These are phyloP conservation scores for Dipodomys merriami DNA, from an alignment of 2,113 vertebrate species.

Conservation along the genomic window DNA sequence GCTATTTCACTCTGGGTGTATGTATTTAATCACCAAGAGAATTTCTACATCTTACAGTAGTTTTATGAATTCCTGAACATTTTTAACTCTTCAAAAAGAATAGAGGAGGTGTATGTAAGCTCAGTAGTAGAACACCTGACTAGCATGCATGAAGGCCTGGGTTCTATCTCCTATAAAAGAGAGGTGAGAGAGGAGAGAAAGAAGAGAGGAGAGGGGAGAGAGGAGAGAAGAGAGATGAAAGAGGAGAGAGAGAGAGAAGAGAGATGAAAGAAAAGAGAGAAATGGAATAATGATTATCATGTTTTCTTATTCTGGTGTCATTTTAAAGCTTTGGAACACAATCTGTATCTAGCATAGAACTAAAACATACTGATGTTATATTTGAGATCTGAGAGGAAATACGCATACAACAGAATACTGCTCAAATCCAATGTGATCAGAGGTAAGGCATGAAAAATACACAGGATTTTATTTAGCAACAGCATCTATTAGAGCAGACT, in stretches of 20 bases:
- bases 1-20: background rate
- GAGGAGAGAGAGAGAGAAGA: background rate
- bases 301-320: background rate
- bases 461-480: conserved; percentile 56
- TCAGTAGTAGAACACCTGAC: background rate
- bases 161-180: background rate
- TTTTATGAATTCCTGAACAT: conserved; percentile 51
- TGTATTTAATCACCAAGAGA: background rate
- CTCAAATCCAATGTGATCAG: background rate
- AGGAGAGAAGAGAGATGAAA: background rate
- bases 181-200: background rate
- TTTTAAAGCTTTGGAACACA: background rate
- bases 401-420: conserved; percentile 13
- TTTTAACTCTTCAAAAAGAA: conserved; percentile 40
- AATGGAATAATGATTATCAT: background rate
- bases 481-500: conserved; percentile 15
- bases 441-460: conserved; percentile 37
- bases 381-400: background rate
- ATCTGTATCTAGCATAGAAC: background rate
- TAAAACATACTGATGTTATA: background rate
- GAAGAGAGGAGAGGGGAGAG: background rate
- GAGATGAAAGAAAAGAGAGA: background rate
- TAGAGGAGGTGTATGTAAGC: background rate
- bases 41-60: background rate
- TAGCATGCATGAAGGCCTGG: background rate